A percentile compares a stretch with the other conserved stretches of the same genome.
These are phyloP conservation scores for Salmo trutta DNA, from an alignment of 2,797 vertebrate genomes.

Conservation along the genomic window DNA sequence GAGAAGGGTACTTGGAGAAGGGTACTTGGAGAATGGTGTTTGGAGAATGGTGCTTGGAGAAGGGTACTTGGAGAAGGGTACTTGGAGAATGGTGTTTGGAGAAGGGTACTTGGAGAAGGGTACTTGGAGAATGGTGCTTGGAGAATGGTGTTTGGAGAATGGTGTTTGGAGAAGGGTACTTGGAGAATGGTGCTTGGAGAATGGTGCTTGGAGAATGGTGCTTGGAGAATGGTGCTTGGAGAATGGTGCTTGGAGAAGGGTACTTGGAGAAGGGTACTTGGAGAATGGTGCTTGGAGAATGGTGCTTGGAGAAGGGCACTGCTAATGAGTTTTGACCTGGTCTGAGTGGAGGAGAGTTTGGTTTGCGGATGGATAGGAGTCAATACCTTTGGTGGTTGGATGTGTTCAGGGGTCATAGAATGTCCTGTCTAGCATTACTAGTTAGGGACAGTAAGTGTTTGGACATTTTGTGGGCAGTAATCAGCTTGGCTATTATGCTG, in stretches of 20 bases:
- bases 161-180: too few species aligned
- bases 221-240: too few species aligned
- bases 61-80: too few species aligned
- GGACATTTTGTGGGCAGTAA: not conserved
- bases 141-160: too few species aligned
- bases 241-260: too few species aligned
- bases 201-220: too few species aligned
- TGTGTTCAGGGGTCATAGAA: not conserved
- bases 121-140: not conserved
- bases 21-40: too few species aligned
- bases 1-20: too few species aligned
- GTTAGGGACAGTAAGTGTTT: not conserved
- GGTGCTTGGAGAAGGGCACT: constrained; percentile 45
- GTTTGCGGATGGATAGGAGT: constrained; percentile 22
- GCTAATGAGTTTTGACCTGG: constrained; percentile 45
- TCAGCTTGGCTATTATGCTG: constrained; percentile 19
- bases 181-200: too few species aligned
- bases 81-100: constrained; percentile 30
- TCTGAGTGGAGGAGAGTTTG: constrained; percentile 49
- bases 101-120: constrained; percentile 37
- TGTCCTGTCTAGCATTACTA: not conserved
- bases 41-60: too few species aligned
- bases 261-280: too few species aligned
- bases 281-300: constrained; percentile 37
- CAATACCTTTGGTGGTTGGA: not conserved